Base-by-base conservation (phyloP, 2,888 invertebrate species). In the Melanchra persicariae region DNA sequence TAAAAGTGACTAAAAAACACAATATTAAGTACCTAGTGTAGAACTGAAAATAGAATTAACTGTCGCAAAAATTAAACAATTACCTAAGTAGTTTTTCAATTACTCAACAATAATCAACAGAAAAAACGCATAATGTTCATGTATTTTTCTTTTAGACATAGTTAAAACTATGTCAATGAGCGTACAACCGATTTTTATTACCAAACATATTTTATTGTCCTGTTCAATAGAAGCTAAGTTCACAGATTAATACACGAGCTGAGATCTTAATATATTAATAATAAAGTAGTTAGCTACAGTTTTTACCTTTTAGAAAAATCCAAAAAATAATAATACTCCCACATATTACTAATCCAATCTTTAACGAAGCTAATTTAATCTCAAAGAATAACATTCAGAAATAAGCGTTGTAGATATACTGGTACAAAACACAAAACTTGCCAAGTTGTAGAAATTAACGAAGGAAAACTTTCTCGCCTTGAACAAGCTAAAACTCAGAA, bases 401-500 rank as follows among this genome's bases (percentile, higher is more conserved):
- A 59, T 65, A 62, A 64, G 37, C 57, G 26, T 47, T 60, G 67
- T 63, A 47, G 22, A 77, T 67, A 47, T 66, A 66, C 79, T 65
- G 37, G n/a, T 7, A 61, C 10, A 65, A 62, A 72, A 72, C 15
- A 61, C n/a, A 68, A 59, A 72, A 72, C 60, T 75, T 54, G 77
- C 76, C 47, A 80, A 72, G 54, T 65, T 65, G 81, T 77, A 81
- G 72, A 80, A 79, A 79, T 79, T 79, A 80, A 79, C 77, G 15
- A 26, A 58, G 61, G 40, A 43, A 65, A 79, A 79, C 67, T 79
- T 79, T 64, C 10, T 54, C 68, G 80, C 63, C 72, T 80, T 62
- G 76, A 67, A 61, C 71, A 79, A 80, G 64, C 65, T 63, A 30
- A 64, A 76, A 72, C 72, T 72, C 51, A 62, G 64, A 51, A 76